Evolutionary conservation across 2,797 vertebrate species (phyloP), one percentile per base, ranked within the genome.

Genomic region (Gadopsis bispinosus): DNA sequence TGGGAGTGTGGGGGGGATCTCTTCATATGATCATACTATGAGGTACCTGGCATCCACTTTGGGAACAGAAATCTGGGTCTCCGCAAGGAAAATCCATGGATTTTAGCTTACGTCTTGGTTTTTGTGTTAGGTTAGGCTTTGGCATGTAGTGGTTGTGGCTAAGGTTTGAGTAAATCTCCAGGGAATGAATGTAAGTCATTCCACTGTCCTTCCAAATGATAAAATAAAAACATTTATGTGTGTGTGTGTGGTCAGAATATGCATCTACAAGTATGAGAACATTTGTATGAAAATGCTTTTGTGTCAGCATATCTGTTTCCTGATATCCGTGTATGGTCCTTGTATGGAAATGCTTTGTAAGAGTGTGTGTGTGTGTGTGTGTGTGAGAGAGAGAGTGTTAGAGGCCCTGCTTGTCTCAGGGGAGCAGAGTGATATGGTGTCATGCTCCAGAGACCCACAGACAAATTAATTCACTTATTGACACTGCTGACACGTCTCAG

Each of bases 381-480:
- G 19, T 39, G 41, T 59, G 48, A 50, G 29, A 20, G 72, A 26
- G 64, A 60, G 83, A 53, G 73, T 89, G 89, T 93, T 91, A 87
- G 88, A 87, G 81, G 86, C 81, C 84, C 81, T 22, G 73, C 76
- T 69, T 81, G 80, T 92, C 91, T 90, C 80, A 47, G 75, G 77
- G 85, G 91, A 91, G 80, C 81, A 66, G 89, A 92, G 91, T 89
- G 93, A 92, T 86, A 85, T 79, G 92, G 89, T 94, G 93, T 94
- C 93, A 93, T 91, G 91, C 95, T 94, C 94, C 74, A 86, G 88
- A 94, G 93, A 92, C 59, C 73, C 92, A 94, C 91, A 95, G 92
- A 95, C 94, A 94, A 96, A 95, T 94, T 95, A 95, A 96, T 97
- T 96, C 94, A 95, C 93, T 95, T 95, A 95, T 96, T 96, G 96